Percentiles rank a stretch among this genome's conserved stretches.
phyloP scores from a whole-genome alignment of 2,888 invertebrate genomes.

The Tortrix viridana region DNA sequence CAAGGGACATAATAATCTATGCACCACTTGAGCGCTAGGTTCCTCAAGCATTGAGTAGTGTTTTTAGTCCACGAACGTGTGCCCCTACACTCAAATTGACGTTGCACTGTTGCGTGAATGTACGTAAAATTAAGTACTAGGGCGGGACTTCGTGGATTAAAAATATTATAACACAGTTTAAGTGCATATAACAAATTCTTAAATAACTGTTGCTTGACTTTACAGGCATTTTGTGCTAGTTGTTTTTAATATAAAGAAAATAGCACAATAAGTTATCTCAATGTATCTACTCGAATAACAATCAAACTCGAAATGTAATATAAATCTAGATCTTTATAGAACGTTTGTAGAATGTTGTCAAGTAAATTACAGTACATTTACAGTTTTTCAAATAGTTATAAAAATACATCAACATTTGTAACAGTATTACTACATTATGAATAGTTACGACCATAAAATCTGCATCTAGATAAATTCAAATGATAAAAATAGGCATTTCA shows the following conservation, averaged over 20 bases:
- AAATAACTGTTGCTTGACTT: too few species aligned
- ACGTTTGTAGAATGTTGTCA: neutral
- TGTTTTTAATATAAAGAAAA: neutral
- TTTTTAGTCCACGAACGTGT: too few species aligned
- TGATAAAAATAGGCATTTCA: slow-evolving; percentile 31
- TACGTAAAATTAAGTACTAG: too few species aligned
- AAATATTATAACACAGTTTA: too few species aligned
- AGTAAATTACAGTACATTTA: neutral
- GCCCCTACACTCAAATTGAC: too few species aligned
- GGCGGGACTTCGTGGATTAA: too few species aligned
- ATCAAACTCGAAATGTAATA: neutral
- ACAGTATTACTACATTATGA: slow-evolving; percentile 16
- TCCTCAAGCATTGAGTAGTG: too few species aligned
- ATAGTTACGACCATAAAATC: slow-evolving; percentile 17
- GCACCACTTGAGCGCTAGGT: too few species aligned
- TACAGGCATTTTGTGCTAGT: neutral
- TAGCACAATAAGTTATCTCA: neutral
- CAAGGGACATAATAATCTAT: too few species aligned
- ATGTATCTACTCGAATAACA: neutral
- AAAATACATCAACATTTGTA: slow-evolving; percentile 22
- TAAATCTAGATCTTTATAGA: neutral
- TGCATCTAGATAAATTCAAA: slow-evolving; percentile 20
- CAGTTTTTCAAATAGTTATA: slow-evolving; percentile 14
- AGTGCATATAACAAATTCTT: too few species aligned
- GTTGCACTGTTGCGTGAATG: too few species aligned